A percentile compares a stretch with the other conserved stretches of the same genome.
These are phyloP conservation scores for Dinocampus coccinellae DNA, from an alignment of 2,888 invertebrate species.

Conservation along the genomic window DNA sequence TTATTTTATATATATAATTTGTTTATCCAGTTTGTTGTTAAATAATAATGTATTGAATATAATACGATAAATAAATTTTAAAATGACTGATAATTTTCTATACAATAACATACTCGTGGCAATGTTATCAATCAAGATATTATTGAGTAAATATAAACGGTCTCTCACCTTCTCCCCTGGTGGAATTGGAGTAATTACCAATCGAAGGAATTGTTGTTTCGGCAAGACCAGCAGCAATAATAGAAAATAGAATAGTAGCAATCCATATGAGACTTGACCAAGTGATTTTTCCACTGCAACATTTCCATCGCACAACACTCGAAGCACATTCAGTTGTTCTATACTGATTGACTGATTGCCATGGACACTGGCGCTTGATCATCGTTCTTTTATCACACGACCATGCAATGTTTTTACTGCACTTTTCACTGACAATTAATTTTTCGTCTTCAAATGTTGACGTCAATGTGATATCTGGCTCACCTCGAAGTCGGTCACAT, in stretches of 20 bases:
- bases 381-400: conserved; percentile 31
- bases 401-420: background rate
- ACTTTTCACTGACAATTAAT: conserved; percentile 9
- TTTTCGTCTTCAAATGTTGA: conserved; percentile 14
- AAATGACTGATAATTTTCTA: background rate
- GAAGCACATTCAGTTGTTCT: conserved; percentile 56
- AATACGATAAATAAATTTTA: background rate
- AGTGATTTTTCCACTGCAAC: background rate
- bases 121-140: background rate
- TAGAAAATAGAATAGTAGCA: conserved; percentile 35
- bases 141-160: background rate
- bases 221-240: conserved; percentile 33
- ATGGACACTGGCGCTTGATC: conserved; percentile 21
- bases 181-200: conserved; percentile 21
- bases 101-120: background rate
- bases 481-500: conserved; percentile 47
- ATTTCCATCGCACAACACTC: conserved; percentile 63
- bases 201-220: conserved; percentile 26
- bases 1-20: background rate
- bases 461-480: conserved; percentile 64
- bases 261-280: conserved; percentile 30
- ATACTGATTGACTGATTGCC: conserved; percentile 20
- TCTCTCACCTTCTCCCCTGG: conserved; percentile 27
- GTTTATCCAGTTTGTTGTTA: background rate
- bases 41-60: background rate